Evolutionary conservation across 1,140 invertebrate genomes (phyloP), one percentile per base, ranked within the genome.

Genomic region (Megathymus violae): DNA sequence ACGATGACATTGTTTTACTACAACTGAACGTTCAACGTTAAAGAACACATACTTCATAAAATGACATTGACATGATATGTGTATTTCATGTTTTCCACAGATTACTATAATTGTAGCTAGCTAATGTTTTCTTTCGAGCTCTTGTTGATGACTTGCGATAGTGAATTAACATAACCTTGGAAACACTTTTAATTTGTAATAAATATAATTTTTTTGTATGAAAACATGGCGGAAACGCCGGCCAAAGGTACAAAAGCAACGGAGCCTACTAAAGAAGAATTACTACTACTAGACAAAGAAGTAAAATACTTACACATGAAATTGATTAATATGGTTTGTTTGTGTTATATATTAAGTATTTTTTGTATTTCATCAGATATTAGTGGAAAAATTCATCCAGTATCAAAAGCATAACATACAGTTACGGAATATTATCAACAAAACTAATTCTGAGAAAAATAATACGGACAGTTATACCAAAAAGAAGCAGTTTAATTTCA

Each of bases 271-370:
- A 36, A 51, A 36, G 15, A 51, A 1, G 48, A 51, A 1, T 16
- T 51, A 13, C 15, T 51, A 10, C 48, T 19, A 3, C 48, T 51
- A 10, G 34, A 16, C n/a, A 51, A 51, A 51, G 48, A 51, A 51
- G 48, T 51, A 51, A 22, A 22, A 22, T 5, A 22, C 19, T 3
- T 22, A 22, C 2, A 22, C 19, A 22, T 22, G 19, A 22, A 3
- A 22, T 3, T 22, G 19, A 22, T 22, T 2, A 22, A 22, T 22
- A 22, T 5, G 5, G 19, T 22, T 22, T 22, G 2, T 22, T 22
- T 34, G 0, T 36, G 25, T 36, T 51, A 16, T 51, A 17, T 16
- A 34, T n/a, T 27, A 14, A 27, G 6, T 27, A 6, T 47, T 6
- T 14, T 0, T 14, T 27, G 17, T 31, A 15, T 34, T 50, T n/a